Conservation (phyloP, 2,888 invertebrate species). For the Andrena bucephala region DNA sequence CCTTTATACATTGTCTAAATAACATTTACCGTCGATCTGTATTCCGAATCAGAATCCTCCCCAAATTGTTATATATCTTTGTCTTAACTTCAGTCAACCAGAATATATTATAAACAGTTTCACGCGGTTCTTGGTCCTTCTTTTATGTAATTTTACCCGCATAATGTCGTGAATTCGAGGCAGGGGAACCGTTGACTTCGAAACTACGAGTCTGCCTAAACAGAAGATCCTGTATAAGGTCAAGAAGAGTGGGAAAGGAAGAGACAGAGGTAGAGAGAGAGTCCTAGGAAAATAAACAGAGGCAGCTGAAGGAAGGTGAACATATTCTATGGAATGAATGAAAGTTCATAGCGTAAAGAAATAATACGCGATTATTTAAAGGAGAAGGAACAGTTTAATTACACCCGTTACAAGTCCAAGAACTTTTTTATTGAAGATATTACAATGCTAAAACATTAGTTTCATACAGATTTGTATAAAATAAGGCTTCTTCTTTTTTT, state of each 20-base stretch:
- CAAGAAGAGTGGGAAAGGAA: not conserved
- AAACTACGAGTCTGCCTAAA: constrained; percentile 30
- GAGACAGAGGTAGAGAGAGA: not conserved
- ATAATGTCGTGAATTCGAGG: not conserved
- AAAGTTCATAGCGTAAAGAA: not conserved
- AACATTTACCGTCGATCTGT: not conserved
- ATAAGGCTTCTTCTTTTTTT: not conserved
- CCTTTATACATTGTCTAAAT: not conserved
- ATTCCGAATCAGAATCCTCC: not conserved
- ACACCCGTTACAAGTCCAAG: too few relatives aligned
- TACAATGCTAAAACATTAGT: too few relatives aligned
- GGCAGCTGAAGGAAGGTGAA: not conserved
- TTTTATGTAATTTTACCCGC: not conserved
- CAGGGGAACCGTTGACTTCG: constrained; percentile 35
- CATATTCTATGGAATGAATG: not conserved
- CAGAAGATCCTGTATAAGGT: not conserved
- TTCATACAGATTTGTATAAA: not conserved
- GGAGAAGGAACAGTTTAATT: too few relatives aligned
- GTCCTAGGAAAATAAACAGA: constrained; percentile 33
- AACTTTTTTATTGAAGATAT: too few relatives aligned
- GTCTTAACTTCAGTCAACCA: too few relatives aligned
- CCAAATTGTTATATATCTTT: not conserved
- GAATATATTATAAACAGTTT: not conserved
- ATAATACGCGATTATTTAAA: too few relatives aligned
- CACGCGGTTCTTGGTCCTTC: not conserved